These are phyloP conservation scores for Drosophila mayaguana DNA, from an alignment of 2,888 invertebrate species.

Conservation along the genomic window DNA sequence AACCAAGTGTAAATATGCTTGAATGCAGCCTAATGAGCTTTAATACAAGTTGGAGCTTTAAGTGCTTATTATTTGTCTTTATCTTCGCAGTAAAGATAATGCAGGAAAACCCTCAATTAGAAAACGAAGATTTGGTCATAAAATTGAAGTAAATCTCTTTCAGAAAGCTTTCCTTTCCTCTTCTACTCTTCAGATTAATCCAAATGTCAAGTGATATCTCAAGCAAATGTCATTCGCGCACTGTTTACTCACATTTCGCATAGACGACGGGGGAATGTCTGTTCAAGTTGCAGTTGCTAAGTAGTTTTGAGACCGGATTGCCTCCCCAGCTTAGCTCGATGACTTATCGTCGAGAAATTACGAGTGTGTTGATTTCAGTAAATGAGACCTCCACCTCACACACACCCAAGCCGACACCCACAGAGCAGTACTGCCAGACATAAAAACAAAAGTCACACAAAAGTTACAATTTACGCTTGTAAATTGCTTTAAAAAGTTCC, in stretches of 20 bases:
- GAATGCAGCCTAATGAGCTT: neutral
- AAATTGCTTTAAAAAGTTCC: constrained; percentile 79
- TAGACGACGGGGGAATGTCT: neutral
- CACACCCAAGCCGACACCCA: neutral
- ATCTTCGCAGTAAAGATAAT: no score
- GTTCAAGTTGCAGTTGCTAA: constrained; percentile 11
- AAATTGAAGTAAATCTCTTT: no score
- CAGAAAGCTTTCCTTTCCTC: neutral
- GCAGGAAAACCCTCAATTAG: no score
- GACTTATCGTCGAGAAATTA: constrained; percentile 73
- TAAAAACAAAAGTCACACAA: constrained; percentile 58
- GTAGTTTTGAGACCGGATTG: constrained; percentile 25
- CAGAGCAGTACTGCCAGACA: neutral
- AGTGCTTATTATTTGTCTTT: no score
- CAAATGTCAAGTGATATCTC: neutral
- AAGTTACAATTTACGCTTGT: constrained; percentile 80
- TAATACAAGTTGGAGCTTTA: no score
- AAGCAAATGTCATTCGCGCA: constrained; percentile 30
- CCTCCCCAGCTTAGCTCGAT: constrained; percentile 49
- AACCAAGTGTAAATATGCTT: neutral
- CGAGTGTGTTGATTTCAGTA: constrained; percentile 58
- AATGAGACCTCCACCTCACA: constrained; percentile 15
- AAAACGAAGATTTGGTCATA: no score
- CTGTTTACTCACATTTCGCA: constrained; percentile 6
- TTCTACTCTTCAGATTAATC: neutral